These are phyloP conservation scores for Pangasianodon hypophthalmus DNA, from an alignment of 2,113 vertebrate genomes.

Conservation along the genomic window DNA sequence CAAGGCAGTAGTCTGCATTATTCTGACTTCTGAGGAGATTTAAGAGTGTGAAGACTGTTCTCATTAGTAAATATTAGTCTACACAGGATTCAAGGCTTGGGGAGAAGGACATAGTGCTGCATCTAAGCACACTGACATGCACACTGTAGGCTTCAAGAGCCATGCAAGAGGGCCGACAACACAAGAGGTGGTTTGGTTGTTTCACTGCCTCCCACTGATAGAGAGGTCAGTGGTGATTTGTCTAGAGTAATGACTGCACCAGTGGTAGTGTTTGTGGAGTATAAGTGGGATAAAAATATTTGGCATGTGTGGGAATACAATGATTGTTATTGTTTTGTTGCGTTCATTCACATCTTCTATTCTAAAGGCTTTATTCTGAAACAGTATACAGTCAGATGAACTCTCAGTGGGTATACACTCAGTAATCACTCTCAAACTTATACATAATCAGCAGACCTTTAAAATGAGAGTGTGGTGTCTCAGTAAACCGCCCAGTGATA, in stretches of 20 bases:
- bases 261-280: conserved; percentile 16
- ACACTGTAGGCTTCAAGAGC: neutral
- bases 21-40: conserved; percentile 37
- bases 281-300: conserved; percentile 26
- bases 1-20: conserved; percentile 18
- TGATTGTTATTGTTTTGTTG: conserved; percentile 28
- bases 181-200: conserved; percentile 29
- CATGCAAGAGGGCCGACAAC: neutral
- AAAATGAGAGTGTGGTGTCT: neutral
- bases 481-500: neutral
- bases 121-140: conserved; percentile 16
- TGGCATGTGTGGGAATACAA: conserved; percentile 26
- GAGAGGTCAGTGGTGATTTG: conserved; percentile 28
- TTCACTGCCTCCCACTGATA: conserved; percentile 12
- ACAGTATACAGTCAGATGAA: neutral
- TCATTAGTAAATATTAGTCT: conserved; percentile 33
- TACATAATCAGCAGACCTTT: neutral
- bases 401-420: neutral
- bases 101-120: neutral
- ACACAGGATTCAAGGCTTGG: neutral
- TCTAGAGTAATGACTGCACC: conserved; percentile 24
- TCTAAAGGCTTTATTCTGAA: conserved; percentile 8
- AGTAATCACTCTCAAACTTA: neutral
- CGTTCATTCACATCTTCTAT: conserved; percentile 36
- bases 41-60: neutral